Evolutionary conservation across 2,888 invertebrate species (phyloP).

Genomic region (Meandrusa payeni): DNA sequence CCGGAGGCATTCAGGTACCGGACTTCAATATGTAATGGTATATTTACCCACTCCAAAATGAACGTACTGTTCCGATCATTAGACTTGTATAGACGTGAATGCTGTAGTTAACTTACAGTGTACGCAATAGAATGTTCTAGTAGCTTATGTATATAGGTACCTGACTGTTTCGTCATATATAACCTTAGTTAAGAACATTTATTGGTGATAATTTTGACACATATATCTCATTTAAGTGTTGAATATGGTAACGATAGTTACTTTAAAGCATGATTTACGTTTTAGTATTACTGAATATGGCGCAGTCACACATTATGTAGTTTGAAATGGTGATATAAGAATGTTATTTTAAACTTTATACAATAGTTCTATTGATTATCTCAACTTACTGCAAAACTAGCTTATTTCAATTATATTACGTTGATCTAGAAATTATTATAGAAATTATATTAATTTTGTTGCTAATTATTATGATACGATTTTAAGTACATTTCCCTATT

Average conservation of each 20-base stretch:
- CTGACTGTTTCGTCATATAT: slow-evolving; percentile 57
- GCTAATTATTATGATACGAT: no score
- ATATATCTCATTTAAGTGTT: no score
- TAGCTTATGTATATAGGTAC: slow-evolving; percentile 50
- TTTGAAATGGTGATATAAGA: no score
- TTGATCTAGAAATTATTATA: no score
- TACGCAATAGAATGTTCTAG: slow-evolving; percentile 27
- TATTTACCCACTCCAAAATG: slow-evolving; percentile 21
- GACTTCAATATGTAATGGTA: slow-evolving; percentile 33
- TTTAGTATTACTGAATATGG: slow-evolving; percentile 14
- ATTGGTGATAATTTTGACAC: slow-evolving; percentile 25
- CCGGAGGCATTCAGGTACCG: slow-evolving; percentile 80
- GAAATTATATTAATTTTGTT: no score
- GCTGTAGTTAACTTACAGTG: slow-evolving; percentile 17
- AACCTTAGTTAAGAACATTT: slow-evolving; percentile 29
- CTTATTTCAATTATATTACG: no score
- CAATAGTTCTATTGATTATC: no score
- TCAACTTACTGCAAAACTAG: no score
- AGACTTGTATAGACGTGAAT: slow-evolving; percentile 21
- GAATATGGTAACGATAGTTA: no score
- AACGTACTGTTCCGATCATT: slow-evolving; percentile 30
- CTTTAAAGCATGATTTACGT: slow-evolving; percentile 35
- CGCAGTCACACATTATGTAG: neutral
- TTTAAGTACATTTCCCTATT: no score
- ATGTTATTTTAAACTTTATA: no score